Base-by-base conservation (phyloP, 53 echinoderm and acorn worm genomes). In the Luidia sarsii region DNA sequence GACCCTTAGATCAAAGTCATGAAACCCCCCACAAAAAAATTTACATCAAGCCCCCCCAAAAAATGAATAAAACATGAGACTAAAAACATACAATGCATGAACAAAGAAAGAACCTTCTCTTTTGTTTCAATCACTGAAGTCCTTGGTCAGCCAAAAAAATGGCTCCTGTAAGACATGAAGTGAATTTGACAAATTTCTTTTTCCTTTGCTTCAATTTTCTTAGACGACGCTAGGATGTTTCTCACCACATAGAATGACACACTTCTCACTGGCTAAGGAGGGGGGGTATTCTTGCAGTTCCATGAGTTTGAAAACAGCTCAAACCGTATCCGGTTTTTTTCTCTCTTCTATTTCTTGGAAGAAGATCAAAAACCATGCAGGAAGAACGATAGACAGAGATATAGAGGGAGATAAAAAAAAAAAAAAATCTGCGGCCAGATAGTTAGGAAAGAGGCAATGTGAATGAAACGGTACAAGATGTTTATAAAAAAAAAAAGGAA, bases 61-160 rank as follows among this genome's bases (percentile, higher is more conserved):
- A 36, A 72, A 72, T 20, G 14, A 50, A 51, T 33, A 22, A 34
- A 72, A 32, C 18, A 72, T 36, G 16, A 66, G 29, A 48, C 46
- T 55, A 77, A 54, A 60, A 36, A 67, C 67, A 69, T 11, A 39
- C 37, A 60, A 61, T 65, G 65, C 32, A 60, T 59, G 77, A 77
- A 77, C 77, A 77, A 11, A 61, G 77, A 77, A 77, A 46, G 77
- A 75, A 60, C 77, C 61, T 13, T 77, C 77, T 77, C 77, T 61
- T 74, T 69, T n/a, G n/a, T n/a, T n/a, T n/a, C n/a, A 57, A 56
- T 23, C 39, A 18, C 74, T 57, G 74, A 74, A 74, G 74, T 74
- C 74, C 77, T 20, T 60, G 30, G 33, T 61, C 48, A 46, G 39
- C 77, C 48, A 41, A 23, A 67, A 60, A 41, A 41, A 2, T 45